Evolutionary conservation across 2,888 invertebrate species (phyloP).

Genomic region (Griposia aprilina): DNA sequence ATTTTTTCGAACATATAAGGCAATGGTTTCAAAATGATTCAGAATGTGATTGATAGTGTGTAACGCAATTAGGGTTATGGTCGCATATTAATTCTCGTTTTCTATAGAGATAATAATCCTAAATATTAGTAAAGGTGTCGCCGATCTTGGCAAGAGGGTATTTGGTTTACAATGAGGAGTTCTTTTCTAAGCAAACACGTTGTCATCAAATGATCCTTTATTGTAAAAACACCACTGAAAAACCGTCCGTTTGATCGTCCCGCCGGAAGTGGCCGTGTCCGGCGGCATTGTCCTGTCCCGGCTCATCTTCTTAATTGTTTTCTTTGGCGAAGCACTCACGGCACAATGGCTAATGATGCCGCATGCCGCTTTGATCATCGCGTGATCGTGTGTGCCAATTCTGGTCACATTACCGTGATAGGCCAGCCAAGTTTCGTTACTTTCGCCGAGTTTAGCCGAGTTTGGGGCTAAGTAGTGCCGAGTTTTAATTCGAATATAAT

Average conservation of each 20-base stretch:
- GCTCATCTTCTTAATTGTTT: conserved; percentile 89
- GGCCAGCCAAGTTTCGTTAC: conserved; percentile 50
- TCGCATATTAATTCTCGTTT: neutral
- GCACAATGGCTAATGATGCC: conserved; percentile 85
- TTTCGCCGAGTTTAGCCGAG: conserved; percentile 49
- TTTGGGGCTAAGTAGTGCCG: conserved; percentile 38
- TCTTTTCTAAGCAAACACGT: neutral
- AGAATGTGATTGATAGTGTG: too few species aligned
- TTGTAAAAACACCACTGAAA: conserved; percentile 56
- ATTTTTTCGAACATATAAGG: too few species aligned
- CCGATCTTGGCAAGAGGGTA: neutral
- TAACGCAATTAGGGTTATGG: too few species aligned
- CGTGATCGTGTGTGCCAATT: conserved; percentile 72
- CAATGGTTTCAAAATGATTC: too few species aligned
- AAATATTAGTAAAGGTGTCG: neutral
- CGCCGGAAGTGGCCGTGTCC: conserved; percentile 84
- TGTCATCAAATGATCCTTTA: conserved; percentile 7
- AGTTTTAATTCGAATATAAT: conserved; percentile 54
- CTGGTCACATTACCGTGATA: conserved; percentile 59
- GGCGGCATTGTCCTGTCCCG: conserved; percentile 81
- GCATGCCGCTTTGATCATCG: conserved; percentile 86
- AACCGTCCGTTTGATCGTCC: conserved; percentile 78
- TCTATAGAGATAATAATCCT: neutral
- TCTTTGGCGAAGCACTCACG: conserved; percentile 84
- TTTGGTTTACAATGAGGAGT: neutral